Base-by-base conservation (phyloP, 2,113 vertebrate genomes). In the Ameiurus melas region DNA sequence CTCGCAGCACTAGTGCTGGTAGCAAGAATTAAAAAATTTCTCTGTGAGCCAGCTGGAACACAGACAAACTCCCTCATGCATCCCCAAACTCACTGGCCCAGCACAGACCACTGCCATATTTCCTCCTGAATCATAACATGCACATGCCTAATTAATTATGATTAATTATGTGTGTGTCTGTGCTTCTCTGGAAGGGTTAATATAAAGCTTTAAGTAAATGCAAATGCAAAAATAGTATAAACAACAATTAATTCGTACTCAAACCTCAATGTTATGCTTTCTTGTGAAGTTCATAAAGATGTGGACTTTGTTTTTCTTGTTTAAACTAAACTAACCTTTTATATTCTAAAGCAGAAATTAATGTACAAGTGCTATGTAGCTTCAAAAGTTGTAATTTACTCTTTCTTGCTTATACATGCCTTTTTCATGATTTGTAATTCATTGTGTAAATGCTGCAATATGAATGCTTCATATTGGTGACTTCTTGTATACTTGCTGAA, bases 141-240 rank as follows among this genome's bases (percentile, higher is more conserved):
- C 73, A 81, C 47, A 80, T 58, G 70, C 62, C 90, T 62, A 33
- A 82, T 36, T 36, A 60, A 20, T 58, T 58, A 89, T 92, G n/a
- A n/a, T n/a, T n/a, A n/a, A n/a, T n/a, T n/a, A n/a, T n/a, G n/a
- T n/a, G n/a, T n/a, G n/a, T n/a, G n/a, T 62, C 47, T 55, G 55
- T 16, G 9, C 20, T 70, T 6, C 0, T 22, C 12, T 58, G 20
- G 57, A 60, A 36, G 57, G 20, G 62, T 60, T 60, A 25, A 25
- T 58, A 25, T 82, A 82, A 82, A 60, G 9, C 30, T 81, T 81
- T 19, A 57, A 4, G n/a, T 60, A 83, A 83, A 62, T 27, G 30
- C 43, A 36, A 78, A 13, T 36, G 22, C 30, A 51, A 86, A 22
- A 66, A 55, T 43, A 77, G 1, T 7, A 66, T 22, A 55, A 36